A percentile compares a stretch with the other conserved stretches of the same genome.
These are phyloP conservation scores for Melanchra persicariae DNA, from an alignment of 2,888 invertebrate species.

Conservation along the genomic window DNA sequence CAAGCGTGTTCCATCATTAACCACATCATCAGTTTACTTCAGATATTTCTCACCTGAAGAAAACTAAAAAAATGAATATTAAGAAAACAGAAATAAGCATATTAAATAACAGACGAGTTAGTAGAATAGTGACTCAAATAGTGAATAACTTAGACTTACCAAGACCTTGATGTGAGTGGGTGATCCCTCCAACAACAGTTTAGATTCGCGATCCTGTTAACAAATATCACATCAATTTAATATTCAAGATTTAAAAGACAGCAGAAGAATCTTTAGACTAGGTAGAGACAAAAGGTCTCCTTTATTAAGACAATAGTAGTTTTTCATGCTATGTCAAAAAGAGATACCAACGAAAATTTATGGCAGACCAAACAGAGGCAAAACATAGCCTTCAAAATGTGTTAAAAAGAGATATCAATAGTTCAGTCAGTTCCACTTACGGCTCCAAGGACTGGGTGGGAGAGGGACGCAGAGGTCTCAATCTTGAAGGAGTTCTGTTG, in stretches of 20 bases:
- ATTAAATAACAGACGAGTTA: too few relatives aligned
- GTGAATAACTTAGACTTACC: slow-evolving; percentile 72
- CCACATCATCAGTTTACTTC: too few relatives aligned
- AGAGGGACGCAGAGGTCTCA: slow-evolving; percentile 78
- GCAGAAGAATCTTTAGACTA: too few relatives aligned
- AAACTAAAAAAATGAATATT: too few relatives aligned
- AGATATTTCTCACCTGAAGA: too few relatives aligned
- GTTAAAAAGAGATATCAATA: slow-evolving; percentile 6
- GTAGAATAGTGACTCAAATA: neutral
- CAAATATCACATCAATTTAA: slow-evolving; percentile 25
- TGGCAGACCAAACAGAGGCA: neutral
- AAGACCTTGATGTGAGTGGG: slow-evolving; percentile 81
- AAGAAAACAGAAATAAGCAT: too few relatives aligned
- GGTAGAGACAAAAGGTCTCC: neutral
- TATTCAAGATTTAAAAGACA: neutral
- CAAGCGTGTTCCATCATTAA: too few relatives aligned
- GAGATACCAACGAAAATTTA: too few relatives aligned
- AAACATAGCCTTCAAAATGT: neutral
- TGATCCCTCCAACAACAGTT: slow-evolving; percentile 80
- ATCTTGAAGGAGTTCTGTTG: slow-evolving; percentile 78
- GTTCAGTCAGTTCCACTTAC: slow-evolving; percentile 79
- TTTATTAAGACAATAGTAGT: neutral
- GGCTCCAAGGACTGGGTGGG: slow-evolving; percentile 80
- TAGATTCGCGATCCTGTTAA: slow-evolving; percentile 83
- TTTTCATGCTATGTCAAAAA: too few relatives aligned